phyloP scores from a whole-genome alignment of 2,797 vertebrate species.

The Megalops cyprinoides region DNA sequence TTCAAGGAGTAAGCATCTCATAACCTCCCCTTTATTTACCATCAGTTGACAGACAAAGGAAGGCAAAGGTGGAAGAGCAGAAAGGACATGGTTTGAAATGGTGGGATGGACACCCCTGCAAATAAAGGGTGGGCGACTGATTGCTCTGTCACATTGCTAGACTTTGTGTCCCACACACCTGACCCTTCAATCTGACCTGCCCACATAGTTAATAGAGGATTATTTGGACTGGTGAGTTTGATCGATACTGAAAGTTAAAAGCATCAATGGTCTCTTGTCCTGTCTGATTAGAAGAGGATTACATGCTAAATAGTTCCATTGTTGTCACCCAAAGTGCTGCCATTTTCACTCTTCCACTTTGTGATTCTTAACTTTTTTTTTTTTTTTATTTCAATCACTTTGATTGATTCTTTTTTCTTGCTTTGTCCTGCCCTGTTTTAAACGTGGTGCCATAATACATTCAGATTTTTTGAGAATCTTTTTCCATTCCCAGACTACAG shows the following conservation, averaged over 20 bases:
- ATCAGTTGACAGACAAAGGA: constrained; percentile 62
- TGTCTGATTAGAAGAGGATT: constrained; percentile 16
- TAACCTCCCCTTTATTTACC: constrained; percentile 72
- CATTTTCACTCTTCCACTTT: neutral
- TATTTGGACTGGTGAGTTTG: neutral
- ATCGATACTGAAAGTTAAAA: neutral
- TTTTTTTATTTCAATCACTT: neutral
- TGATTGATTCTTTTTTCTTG: neutral
- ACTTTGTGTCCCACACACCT: neutral
- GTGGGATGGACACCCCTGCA: constrained; percentile 7
- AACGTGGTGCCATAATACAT: too few relatives aligned
- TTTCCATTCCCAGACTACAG: constrained; percentile 23
- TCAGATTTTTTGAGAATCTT: constrained; percentile 9
- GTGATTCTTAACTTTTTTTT: neutral
- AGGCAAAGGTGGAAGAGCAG: constrained; percentile 8
- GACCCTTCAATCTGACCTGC: neutral
- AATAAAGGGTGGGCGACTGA: constrained; percentile 10
- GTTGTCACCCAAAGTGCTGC: neutral
- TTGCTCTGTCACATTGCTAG: neutral
- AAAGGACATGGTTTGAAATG: constrained; percentile 1
- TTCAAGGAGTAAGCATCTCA: constrained; percentile 66
- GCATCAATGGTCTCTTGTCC: neutral
- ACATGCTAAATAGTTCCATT: neutral
- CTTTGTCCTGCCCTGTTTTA: too few relatives aligned
- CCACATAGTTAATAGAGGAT: constrained; percentile 4